Percentiles rank a stretch among this genome's conserved stretches.
Conservation (phyloP, 2,888 invertebrate species). For the Dynastes tityus region DNA sequence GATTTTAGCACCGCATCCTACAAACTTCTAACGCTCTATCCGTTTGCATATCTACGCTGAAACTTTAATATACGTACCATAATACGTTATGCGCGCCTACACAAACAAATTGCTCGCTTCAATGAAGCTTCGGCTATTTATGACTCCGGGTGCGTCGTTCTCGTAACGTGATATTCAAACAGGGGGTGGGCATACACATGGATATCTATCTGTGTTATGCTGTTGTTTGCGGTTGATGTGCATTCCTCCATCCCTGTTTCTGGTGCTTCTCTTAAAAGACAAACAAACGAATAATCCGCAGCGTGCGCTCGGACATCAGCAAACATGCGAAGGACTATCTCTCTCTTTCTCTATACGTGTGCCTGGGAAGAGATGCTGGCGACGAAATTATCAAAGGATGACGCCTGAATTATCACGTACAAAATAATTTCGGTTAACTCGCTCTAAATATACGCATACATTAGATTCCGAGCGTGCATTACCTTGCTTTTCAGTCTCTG, state of each 20-base stretch:
- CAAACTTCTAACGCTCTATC: too few species aligned
- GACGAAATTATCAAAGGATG: not conserved
- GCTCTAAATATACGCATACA: too few species aligned
- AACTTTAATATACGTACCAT: not conserved
- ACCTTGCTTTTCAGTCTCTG: too few species aligned
- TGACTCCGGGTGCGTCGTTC: not conserved
- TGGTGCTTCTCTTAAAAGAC: constrained; percentile 7
- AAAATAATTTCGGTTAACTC: not conserved
- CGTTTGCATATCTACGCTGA: not conserved
- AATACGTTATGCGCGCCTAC: too few species aligned
- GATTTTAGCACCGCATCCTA: too few species aligned
- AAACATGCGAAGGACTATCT: not conserved
- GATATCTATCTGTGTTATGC: constrained; percentile 1
- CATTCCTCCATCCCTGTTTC: not conserved
- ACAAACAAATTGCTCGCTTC: constrained; percentile 12
- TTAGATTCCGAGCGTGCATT: too few species aligned
- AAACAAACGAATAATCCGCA: constrained; percentile 31
- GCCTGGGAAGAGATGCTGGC: not conserved
- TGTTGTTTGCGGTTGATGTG: constrained; percentile 14
- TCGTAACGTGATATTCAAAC: too few species aligned
- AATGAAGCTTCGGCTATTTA: not conserved
- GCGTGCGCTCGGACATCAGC: constrained; percentile 19
- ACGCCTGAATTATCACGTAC: not conserved
- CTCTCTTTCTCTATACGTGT: not conserved
- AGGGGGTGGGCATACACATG: not conserved